Conservation (phyloP, 2,888 invertebrate genomes). For the Mythimna loreyi region DNA sequence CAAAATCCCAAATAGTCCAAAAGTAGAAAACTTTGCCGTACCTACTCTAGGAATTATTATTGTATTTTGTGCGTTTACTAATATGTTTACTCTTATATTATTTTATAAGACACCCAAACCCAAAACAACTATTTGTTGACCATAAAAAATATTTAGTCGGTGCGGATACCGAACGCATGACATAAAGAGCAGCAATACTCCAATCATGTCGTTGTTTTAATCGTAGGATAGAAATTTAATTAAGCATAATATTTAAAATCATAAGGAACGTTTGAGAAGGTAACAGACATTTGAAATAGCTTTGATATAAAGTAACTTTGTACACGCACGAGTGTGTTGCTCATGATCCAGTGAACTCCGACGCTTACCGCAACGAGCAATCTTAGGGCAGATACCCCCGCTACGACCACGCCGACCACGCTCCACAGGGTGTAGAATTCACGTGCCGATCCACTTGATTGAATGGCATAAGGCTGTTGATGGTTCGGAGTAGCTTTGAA, state of each 20-base stretch:
- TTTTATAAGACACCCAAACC: too few relatives aligned
- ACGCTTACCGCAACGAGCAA: conserved; percentile 33
- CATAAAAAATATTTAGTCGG: too few relatives aligned
- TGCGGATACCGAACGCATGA: too few relatives aligned
- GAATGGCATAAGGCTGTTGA: conserved; percentile 16
- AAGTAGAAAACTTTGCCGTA: too few relatives aligned
- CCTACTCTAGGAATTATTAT: too few relatives aligned
- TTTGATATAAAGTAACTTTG: conserved; percentile 19
- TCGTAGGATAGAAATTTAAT: background rate
- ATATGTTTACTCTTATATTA: too few relatives aligned
- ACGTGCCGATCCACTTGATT: conserved; percentile 49
- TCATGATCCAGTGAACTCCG: conserved; percentile 19
- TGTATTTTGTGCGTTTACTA: too few relatives aligned
- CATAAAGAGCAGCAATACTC: too few relatives aligned
- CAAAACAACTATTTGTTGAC: too few relatives aligned
- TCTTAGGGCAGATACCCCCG: conserved; percentile 22
- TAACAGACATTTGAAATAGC: background rate
- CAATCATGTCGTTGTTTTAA: too few relatives aligned
- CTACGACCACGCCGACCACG: conserved; percentile 13
- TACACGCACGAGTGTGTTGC: conserved; percentile 17
- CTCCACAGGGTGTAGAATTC: conserved; percentile 40
- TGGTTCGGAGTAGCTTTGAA: conserved; percentile 28
- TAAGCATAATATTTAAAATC: background rate
- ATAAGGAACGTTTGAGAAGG: background rate
- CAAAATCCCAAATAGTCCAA: too few relatives aligned